Evolutionary conservation across 2,797 vertebrate genomes (phyloP).

Genomic region (Etheostoma nigrum): DNA sequence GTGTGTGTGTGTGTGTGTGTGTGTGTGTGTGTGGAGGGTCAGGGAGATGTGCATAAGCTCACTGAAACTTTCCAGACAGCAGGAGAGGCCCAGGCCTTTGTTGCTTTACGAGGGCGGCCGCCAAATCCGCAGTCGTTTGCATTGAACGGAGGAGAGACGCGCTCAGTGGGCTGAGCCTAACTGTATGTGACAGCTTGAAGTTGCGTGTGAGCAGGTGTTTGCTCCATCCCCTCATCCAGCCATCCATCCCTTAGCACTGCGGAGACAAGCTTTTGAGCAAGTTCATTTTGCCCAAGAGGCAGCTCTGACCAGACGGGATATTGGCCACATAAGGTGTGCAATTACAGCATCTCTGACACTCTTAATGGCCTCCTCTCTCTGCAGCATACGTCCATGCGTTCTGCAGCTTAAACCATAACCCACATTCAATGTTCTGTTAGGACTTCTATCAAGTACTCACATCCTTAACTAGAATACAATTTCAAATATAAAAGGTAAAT

Average conservation of each 20-base stretch:
- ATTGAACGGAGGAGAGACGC: conserved; percentile 69
- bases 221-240: conserved; percentile 56
- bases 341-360: conserved; percentile 23
- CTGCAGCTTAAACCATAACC: background rate
- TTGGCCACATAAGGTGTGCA: conserved; percentile 43
- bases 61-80: conserved; percentile 56
- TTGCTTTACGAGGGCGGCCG: conserved; percentile 52
- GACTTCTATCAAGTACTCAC: background rate
- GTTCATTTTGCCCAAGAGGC: conserved; percentile 57
- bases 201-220: conserved; percentile 83
- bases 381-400: conserved; percentile 5
- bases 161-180: conserved; percentile 76
- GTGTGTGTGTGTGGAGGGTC: conserved; percentile 16
- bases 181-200: conserved; percentile 81
- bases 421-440: background rate
- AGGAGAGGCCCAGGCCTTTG: conserved; percentile 68
- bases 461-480: background rate
- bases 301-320: conserved; percentile 55
- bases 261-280: conserved; percentile 53
- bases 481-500: background rate
- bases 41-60: conserved; percentile 47
- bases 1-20: conserved; percentile 45
- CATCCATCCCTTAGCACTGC: conserved; percentile 46
- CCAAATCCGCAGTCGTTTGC: conserved; percentile 65
- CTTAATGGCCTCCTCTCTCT: conserved; percentile 4